A percentile compares a stretch with the other conserved stretches of the same genome.
Conservation (phyloP, 2,113 vertebrate genomes). For the Semicossyphus pulcher region DNA sequence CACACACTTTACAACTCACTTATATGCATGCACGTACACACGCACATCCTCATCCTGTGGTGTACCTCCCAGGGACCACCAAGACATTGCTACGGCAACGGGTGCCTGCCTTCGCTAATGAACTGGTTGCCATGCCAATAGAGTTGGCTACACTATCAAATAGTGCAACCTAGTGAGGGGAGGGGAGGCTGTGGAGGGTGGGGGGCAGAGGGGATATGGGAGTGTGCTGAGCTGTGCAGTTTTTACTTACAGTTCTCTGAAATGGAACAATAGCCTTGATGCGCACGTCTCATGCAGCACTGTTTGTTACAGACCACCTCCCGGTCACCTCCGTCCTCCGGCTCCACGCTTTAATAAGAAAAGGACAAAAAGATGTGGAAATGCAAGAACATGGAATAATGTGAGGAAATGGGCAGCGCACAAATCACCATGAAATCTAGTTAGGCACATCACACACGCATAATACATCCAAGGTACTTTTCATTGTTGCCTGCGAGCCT, state of each 20-base stretch:
- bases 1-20: slow-evolving; percentile 26
- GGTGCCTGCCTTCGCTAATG: slow-evolving; percentile 79
- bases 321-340: slow-evolving; percentile 9
- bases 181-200: background rate
- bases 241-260: slow-evolving; percentile 57
- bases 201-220: slow-evolving; percentile 16
- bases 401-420: slow-evolving; percentile 15
- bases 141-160: slow-evolving; percentile 69
- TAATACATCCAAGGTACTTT: slow-evolving; percentile 24
- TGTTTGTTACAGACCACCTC: slow-evolving; percentile 6
- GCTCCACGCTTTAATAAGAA: slow-evolving; percentile 31
- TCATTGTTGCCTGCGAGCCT: slow-evolving; percentile 20
- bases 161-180: slow-evolving; percentile 40
- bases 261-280: slow-evolving; percentile 49
- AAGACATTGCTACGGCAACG: slow-evolving; percentile 80
- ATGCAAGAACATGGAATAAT: slow-evolving; percentile 40
- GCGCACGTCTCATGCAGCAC: slow-evolving; percentile 34
- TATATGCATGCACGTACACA: slow-evolving; percentile 16
- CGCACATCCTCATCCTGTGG: slow-evolving; percentile 46
- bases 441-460: slow-evolving; percentile 35
- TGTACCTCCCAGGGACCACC: slow-evolving; percentile 75
- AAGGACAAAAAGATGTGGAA: slow-evolving; percentile 21
- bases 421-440: slow-evolving; percentile 57
- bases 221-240: slow-evolving; percentile 73
- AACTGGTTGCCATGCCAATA: slow-evolving; percentile 85